Evolutionary conservation across 2,113 vertebrate genomes (phyloP), one percentile per base, ranked within the genome.

Genomic region (human): DNA sequence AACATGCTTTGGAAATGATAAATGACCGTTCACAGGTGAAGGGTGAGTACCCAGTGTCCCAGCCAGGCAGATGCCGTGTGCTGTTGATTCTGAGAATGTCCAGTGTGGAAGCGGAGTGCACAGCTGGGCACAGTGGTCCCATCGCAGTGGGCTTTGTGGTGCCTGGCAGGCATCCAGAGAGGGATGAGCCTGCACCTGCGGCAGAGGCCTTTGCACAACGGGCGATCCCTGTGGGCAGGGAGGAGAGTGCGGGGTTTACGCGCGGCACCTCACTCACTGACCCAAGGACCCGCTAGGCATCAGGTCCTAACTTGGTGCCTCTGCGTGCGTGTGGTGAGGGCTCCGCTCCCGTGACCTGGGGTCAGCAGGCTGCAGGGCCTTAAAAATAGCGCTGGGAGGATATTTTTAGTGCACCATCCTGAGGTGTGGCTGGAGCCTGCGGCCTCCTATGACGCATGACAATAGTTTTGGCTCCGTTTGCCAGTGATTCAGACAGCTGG

Each of bases 401-500:
- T 98, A 98, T 98, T 97, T 98, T 98, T 98, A 98, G 97, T 12
- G 13, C 38, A 17, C 70, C 80, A 73, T 97, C 97, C 97, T 96
- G 94, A 97, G 98, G 97, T 10, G 90, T 96, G 97, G 90, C 95
- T 94, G 95, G 75, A 94, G 96, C 75, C 83, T 2, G 16, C 14
- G 81, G 95, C 84, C 87, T 95, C 64, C 64, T 55, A 68, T 98
- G 98, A 98, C 73, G 90, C 97, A 97, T 22, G 90, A 81, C 82
- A 90, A 88, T 70, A 95, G 94, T 66, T 92, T 68, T 94, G 90
- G 87, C 90, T 96, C 90, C 52, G 81, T 96, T 92, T 93, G 88
- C 57, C 52, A 97, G 90, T 85, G 94, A 96, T 94, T 94, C 97
- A 95, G 76, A 88, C 96, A 96, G 97, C 97, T 98, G 97, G 82